phyloP scores from a whole-genome alignment of 2,888 invertebrate species.

The Lumbricus terrestris region DNA sequence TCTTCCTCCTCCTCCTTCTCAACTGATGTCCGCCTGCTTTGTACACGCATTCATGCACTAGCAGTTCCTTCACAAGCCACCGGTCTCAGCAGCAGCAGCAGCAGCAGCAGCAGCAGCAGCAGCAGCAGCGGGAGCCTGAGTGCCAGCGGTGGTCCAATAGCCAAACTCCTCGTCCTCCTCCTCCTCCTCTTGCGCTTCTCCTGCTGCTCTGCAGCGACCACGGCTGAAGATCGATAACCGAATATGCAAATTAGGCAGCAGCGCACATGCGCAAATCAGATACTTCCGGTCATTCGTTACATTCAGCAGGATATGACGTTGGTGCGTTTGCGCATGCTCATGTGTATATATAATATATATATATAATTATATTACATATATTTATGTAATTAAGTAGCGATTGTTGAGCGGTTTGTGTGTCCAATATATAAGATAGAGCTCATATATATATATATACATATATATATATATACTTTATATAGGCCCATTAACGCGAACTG shows the following conservation, averaged over 20 bases:
- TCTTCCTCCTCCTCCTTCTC: background rate
- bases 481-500: too few relatives aligned
- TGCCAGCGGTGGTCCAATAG: background rate
- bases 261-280: conserved; percentile 10
- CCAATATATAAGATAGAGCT: too few relatives aligned
- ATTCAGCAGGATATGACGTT: background rate
- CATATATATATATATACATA: too few relatives aligned
- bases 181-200: background rate
- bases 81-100: background rate
- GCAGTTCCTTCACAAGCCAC: background rate
- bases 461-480: too few relatives aligned
- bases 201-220: background rate
- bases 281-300: conserved; percentile 3
- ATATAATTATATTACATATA: too few relatives aligned
- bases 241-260: conserved; percentile 12
- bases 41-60: background rate
- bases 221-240: conserved; percentile 15
- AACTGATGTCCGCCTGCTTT: background rate
- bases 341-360: background rate
- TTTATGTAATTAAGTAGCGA: too few relatives aligned
- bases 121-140: background rate
- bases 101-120: background rate
- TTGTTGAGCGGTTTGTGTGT: too few relatives aligned
- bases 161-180: too few relatives aligned
- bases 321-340: background rate